Evolutionary conservation across 2,888 invertebrate species (phyloP), one percentile per base, ranked within the genome.

Genomic region (Dromius quadrimaculatus): DNA sequence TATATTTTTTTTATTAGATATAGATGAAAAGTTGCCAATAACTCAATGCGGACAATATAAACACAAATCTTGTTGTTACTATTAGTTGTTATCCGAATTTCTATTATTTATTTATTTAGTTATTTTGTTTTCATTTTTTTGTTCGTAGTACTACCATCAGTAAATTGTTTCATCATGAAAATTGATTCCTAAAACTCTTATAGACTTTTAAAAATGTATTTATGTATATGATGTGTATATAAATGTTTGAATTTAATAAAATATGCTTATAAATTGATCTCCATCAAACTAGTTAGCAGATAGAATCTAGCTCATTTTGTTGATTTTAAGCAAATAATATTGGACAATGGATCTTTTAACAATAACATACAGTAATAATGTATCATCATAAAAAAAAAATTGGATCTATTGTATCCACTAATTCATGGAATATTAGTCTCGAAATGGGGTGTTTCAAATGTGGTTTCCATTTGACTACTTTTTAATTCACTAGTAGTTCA

Each of bases 171-270:
- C 32, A 38, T 73, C 74, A 61, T 71, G 66, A 32, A 57, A 57
- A 15, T 57, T 11, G 32, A 32, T 57, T 28, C 3, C 9, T 54
- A 28, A 32, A 57, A 9, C 28, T 65, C 57, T 69, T 50, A 62
- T 32, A 59, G 65, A 66, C 41, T 80, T 83, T 91, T 90, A 88
- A 86, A 86, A 92, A 54, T 57, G 38, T 38, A 68, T 50, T 32
- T 66, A 68, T 68, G 66, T 68, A 65, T 50, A 65, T 65, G 34
- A 65, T 50, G 43, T 62, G 65, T 65, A 68, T 68, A 68, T 68
- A 64, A 71, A 71, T 64, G 62, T 63, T 71, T 64, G 41, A 54
- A 71, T 50, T 62, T 64, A 54, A 63, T 64, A 63, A 63, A 61
- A n/a, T n/a, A n/a, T n/a, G n/a, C n/a, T n/a, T 20, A 66, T 32